phyloP scores from a whole-genome alignment of 2,113 vertebrate species.

The Centropristis striata region DNA sequence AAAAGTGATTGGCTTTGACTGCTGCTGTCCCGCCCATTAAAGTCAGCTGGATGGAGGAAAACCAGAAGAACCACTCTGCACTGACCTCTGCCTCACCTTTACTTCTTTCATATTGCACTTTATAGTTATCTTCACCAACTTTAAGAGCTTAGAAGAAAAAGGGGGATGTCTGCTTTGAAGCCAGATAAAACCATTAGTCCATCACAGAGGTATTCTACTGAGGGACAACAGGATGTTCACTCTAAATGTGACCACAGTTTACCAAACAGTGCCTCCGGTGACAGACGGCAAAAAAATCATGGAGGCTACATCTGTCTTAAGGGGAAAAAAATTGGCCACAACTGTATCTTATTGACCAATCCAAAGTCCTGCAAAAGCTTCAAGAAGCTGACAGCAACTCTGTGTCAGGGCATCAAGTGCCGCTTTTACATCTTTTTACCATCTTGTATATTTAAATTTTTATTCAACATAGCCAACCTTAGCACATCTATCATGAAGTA shows the following conservation, averaged over 20 bases:
- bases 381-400: too few relatives aligned
- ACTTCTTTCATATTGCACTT: conserved; percentile 56
- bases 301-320: neutral
- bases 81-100: conserved; percentile 63
- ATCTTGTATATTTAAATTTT: too few relatives aligned
- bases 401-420: too few relatives aligned
- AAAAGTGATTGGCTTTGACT: conserved; percentile 51
- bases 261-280: conserved; percentile 7
- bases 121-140: conserved; percentile 45
- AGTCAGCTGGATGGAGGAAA: conserved; percentile 56
- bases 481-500: too few relatives aligned
- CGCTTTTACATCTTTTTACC: too few relatives aligned
- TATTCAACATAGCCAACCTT: too few relatives aligned
- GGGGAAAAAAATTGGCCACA: too few relatives aligned
- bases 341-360: too few relatives aligned
- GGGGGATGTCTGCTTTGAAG: conserved; percentile 52
- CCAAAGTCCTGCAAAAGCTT: too few relatives aligned
- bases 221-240: conserved; percentile 25
- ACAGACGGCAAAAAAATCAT: conserved; percentile 4
- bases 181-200: conserved; percentile 30
- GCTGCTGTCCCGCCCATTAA: conserved; percentile 40
- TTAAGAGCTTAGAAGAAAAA: conserved; percentile 42
- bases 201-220: conserved; percentile 33
- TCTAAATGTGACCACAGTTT: conserved; percentile 26
- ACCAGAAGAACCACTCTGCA: conserved; percentile 51